Conservation (phyloP, 2,797 vertebrate genomes). For the Australoheros facetus region DNA sequence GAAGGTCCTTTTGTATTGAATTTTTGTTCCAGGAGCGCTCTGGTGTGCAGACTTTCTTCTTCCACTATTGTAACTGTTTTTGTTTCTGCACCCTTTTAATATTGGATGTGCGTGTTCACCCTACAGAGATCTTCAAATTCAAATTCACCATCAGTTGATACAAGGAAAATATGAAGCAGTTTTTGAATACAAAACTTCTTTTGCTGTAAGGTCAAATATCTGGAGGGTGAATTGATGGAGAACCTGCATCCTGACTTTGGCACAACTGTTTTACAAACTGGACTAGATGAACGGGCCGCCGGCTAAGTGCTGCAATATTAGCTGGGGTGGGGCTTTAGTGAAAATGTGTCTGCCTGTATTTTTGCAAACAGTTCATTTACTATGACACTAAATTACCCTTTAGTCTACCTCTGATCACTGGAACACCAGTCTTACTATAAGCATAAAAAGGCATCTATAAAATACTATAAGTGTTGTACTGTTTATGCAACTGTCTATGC, state of each 20-base stretch:
- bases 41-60: no score
- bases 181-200: not conserved
- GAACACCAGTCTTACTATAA: not conserved
- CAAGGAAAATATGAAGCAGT: not conserved
- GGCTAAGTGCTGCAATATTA: not conserved
- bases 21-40: no score
- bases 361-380: not conserved
- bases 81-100: no score
- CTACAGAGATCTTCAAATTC: no score
- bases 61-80: no score
- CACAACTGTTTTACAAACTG: not conserved
- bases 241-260: no score
- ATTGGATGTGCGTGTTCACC: no score
- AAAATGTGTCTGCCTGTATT: not conserved
- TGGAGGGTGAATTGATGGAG: no score
- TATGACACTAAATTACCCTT: no score
- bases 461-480: not conserved
- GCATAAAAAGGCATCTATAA: not conserved
- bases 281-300: not conserved
- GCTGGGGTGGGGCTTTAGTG: not conserved
- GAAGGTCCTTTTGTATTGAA: no score
- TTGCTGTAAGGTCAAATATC: not conserved
- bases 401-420: not conserved
- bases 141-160: no score
- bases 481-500: not conserved